Percentiles rank a stretch among this genome's conserved stretches.
These are phyloP conservation scores for Glyptemys insculpta DNA, from an alignment of 2,797 vertebrate genomes.

Conservation along the genomic window DNA sequence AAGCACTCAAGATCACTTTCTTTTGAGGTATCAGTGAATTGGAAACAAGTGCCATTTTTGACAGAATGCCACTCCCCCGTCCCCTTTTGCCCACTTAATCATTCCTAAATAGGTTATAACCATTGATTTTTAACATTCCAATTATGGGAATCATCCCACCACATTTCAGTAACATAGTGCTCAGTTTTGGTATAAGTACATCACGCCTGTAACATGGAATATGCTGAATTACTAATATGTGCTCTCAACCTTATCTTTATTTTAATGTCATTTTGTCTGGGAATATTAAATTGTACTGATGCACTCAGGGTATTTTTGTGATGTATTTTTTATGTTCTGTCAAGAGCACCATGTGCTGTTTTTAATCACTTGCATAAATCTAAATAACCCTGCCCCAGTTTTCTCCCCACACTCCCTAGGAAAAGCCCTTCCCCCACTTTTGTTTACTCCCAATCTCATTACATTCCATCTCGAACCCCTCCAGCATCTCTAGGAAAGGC, in stretches of 20 bases:
- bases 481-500: background rate
- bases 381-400: rapidly evolving
- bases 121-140: no score
- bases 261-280: background rate
- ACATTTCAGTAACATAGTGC: background rate
- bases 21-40: no score
- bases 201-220: background rate
- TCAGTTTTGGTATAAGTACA: background rate
- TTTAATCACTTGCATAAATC: background rate
- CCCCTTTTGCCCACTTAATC: no score
- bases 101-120: no score
- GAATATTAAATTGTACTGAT: background rate
- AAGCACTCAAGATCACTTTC: background rate
- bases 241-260: background rate
- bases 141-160: no score
- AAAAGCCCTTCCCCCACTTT: background rate
- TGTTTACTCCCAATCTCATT: background rate
- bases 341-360: background rate
- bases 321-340: background rate
- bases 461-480: background rate
- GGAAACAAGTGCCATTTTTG: no score
- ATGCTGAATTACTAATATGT: background rate
- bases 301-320: background rate
- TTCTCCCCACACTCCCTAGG: background rate
- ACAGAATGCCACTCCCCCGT: no score